Conservation (phyloP, 2,797 vertebrate genomes). For the Poeciliopsis presidionis region DNA sequence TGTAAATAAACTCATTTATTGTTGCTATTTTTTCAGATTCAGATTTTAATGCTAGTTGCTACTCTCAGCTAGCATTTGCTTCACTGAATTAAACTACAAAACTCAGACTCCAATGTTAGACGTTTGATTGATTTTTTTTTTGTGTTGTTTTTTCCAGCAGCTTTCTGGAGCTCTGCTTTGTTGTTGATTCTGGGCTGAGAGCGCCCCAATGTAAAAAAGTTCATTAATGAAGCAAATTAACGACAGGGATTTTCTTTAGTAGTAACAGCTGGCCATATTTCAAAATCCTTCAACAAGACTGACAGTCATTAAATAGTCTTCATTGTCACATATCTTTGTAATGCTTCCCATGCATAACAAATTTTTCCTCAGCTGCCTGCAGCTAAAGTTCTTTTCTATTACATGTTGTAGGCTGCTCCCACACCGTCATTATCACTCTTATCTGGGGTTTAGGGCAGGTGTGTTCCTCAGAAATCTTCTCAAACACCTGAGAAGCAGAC, state of each 20-base stretch:
- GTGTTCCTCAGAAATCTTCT: constrained; percentile 3
- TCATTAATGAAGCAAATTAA: background rate
- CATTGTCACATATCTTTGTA: background rate
- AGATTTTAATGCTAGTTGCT: background rate
- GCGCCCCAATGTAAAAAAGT: background rate
- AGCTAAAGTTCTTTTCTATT: background rate
- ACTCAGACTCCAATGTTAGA: background rate
- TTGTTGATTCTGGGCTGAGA: background rate
- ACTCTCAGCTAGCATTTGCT: background rate
- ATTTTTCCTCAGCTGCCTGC: background rate
- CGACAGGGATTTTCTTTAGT: background rate
- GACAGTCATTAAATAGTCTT: background rate
- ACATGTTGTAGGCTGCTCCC: background rate
- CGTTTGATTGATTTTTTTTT: background rate
- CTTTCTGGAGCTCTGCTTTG: background rate
- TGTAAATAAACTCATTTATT: background rate
- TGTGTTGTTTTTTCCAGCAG: background rate
- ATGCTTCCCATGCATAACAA: background rate
- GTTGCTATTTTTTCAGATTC: background rate
- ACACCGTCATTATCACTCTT: background rate
- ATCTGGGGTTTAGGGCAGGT: background rate
- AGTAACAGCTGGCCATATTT: background rate
- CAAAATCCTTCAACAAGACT: background rate
- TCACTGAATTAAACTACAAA: background rate
- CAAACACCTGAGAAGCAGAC: background rate